These are phyloP conservation scores for Andrena bicolor DNA, from an alignment of 2,888 invertebrate genomes.

Conservation along the genomic window DNA sequence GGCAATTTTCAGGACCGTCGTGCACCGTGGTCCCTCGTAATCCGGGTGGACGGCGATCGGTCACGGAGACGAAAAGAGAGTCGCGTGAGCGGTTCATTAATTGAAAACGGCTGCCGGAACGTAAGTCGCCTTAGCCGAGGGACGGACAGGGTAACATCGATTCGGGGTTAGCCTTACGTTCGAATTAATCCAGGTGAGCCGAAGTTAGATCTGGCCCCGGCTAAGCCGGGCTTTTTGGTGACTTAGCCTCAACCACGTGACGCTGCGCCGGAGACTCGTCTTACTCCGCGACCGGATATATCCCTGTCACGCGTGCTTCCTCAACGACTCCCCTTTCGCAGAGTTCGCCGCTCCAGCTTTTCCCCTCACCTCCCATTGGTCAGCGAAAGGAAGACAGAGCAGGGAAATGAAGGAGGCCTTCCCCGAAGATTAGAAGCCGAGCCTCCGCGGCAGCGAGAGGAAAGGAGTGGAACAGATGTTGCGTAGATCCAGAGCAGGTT, in stretches of 20 bases:
- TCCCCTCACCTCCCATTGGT: background rate
- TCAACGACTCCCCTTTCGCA: background rate
- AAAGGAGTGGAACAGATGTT: background rate
- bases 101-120: constrained; percentile 67
- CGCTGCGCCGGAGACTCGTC: constrained; percentile 58
- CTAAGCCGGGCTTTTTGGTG: constrained; percentile 73
- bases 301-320: constrained; percentile 33
- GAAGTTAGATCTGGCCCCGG: constrained; percentile 72
- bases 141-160: constrained; percentile 63
- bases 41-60: constrained; percentile 51
- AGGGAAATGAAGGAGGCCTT: background rate
- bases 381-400: background rate
- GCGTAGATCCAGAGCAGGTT: background rate
- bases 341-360: background rate
- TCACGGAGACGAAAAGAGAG: constrained; percentile 41
- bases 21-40: constrained; percentile 22
- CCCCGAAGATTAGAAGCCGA: background rate
- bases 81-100: constrained; percentile 70
- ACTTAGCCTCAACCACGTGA: constrained; percentile 72
- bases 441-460: too few relatives aligned
- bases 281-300: constrained; percentile 52
- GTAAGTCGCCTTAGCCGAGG: constrained; percentile 68
- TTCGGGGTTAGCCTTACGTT: constrained; percentile 72
- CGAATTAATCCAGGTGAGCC: constrained; percentile 78
- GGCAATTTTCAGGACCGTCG: constrained; percentile 17